Evolutionary conservation across 2,113 vertebrate species (phyloP), one percentile per base, ranked within the genome.

Genomic region (Tragelaphus strepsiceros): DNA sequence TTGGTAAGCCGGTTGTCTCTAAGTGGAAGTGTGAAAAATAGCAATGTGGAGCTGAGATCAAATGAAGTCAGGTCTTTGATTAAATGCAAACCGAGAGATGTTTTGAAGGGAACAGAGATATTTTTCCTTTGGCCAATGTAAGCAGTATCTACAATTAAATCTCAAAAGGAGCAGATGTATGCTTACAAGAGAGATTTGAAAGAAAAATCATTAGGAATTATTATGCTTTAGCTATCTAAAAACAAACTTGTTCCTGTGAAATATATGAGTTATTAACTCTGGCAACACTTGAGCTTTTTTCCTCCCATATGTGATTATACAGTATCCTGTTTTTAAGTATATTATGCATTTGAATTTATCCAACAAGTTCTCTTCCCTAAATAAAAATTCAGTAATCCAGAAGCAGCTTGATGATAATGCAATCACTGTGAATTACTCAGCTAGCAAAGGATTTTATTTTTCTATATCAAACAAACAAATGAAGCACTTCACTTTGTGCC

Each of bases 161-260:
- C 12, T 35, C 92, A 21, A 95, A 81, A 87, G 54, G 88, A 98
- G 74, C 46, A 98, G 77, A 87, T 97, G 49, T 28, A 54, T 97
- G 85, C 82, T 35, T 94, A 95, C 51, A 90, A 78, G 49, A 96
- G 97, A 93, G 91, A 97, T 4, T 80, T 95, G 32, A 97, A 97
- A 90, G 88, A 97, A 58, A 97, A 98, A 97, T 97, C 49, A 51
- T 82, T 97, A 97, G 19, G 30, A 98, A 93, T 58, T 91, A 59
- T 96, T 98, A 90, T 82, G 43, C 24, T 81, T 90, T 94, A 90
- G 32, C 16, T 96, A 90, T 51, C 74, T 86, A 92, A 96, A 97
- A 98, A 94, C 7, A 85, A 53, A 62, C 24, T 85, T 92, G 87
- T 89, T 98, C 85, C 61, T 90, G 21, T 92, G 82, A 97, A 96